Evolutionary conservation across 2,797 vertebrate species (phyloP).

Genomic region (Choloepus didactylus): DNA sequence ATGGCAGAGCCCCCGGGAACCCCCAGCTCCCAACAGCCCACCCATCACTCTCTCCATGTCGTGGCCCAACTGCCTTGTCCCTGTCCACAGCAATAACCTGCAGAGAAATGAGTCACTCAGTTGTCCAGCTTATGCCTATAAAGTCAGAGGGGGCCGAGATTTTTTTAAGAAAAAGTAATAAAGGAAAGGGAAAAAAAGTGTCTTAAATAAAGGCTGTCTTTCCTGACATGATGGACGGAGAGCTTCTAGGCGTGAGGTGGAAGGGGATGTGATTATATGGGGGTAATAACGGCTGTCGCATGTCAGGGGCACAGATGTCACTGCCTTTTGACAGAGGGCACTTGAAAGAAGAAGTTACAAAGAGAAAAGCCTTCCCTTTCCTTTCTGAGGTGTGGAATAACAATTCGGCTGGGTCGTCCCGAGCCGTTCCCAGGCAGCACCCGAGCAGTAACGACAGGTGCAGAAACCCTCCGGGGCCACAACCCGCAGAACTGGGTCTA

Average conservation of each 20-base stretch:
- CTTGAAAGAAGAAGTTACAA: constrained; percentile 71
- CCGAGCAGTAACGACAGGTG: not conserved
- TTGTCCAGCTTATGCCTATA: not conserved
- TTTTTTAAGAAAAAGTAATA: constrained; percentile 66
- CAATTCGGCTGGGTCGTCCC: constrained; percentile 1
- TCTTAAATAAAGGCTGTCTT: constrained; percentile 56
- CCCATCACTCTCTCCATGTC: not conserved
- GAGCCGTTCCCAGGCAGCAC: constrained; percentile 16
- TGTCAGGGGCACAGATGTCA: constrained; percentile 53
- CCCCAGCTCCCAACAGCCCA: not conserved
- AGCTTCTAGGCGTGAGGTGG: not conserved
- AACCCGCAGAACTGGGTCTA: not conserved
- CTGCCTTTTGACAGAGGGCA: constrained; percentile 66
- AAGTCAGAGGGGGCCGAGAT: not conserved
- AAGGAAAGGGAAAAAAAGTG: not conserved
- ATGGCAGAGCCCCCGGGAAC: fast-evolving
- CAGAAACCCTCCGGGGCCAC: not conserved
- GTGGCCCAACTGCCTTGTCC: not conserved
- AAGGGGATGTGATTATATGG: not conserved
- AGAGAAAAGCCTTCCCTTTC: constrained; percentile 42
- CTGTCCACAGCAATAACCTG: not conserved
- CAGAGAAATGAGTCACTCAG: constrained; percentile 45
- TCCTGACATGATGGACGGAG: constrained; percentile 10
- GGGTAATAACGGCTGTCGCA: constrained; percentile 45
- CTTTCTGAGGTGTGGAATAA: constrained; percentile 57